These are phyloP conservation scores for Bothrops alternatus DNA, from an alignment of 2,797 vertebrate species.

Conservation along the genomic window DNA sequence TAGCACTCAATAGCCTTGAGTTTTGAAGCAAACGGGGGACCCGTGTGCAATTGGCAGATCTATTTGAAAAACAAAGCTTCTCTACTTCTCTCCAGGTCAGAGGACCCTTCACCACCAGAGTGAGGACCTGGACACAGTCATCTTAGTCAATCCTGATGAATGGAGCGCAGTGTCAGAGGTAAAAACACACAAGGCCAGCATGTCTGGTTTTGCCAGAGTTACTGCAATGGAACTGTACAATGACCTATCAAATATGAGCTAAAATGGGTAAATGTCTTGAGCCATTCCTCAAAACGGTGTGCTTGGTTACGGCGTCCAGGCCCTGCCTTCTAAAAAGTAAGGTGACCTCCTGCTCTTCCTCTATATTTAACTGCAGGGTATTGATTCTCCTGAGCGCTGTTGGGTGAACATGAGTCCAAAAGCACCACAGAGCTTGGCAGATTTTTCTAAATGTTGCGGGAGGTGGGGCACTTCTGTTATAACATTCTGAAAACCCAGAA, in stretches of 20 bases:
- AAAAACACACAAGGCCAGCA: constrained; percentile 28
- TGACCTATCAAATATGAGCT: not conserved
- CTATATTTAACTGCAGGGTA: not conserved
- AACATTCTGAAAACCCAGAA: not conserved
- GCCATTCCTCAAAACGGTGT: not conserved
- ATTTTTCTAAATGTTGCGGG: not conserved
- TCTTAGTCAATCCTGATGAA: constrained; percentile 89
- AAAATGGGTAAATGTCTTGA: not conserved
- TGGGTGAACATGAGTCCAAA: not conserved
- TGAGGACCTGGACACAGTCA: constrained; percentile 85
- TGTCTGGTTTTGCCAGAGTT: not conserved
- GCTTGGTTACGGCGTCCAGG: not conserved
- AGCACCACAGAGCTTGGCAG: not conserved
- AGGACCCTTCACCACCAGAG: constrained; percentile 87
- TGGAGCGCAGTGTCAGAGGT: constrained; percentile 85
- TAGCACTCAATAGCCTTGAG: not conserved
- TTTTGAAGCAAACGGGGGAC: not conserved
- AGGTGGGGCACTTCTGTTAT: not conserved
- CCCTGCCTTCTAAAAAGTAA: not conserved
- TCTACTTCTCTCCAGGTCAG: constrained; percentile 79
- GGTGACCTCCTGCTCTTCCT: not conserved
- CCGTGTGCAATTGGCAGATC: not conserved
- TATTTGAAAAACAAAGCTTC: not conserved
- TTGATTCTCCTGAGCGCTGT: not conserved
- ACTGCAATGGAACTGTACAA: not conserved